Evolutionary conservation across 2,113 vertebrate genomes (phyloP), one percentile per base, ranked within the genome.

Genomic region (Capreolus pygargus): DNA sequence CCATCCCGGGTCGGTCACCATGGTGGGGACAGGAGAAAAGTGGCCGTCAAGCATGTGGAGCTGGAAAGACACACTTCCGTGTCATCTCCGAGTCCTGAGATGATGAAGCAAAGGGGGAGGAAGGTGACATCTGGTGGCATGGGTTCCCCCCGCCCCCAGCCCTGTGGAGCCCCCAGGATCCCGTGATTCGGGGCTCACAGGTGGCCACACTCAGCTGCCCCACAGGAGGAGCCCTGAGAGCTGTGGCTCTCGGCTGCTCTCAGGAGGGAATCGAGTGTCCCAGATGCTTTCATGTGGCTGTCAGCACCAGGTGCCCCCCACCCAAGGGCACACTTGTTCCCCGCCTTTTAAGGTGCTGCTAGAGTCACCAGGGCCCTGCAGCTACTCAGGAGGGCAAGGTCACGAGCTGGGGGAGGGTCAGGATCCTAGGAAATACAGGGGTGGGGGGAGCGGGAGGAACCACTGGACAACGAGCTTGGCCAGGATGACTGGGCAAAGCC

Each of bases 291-390:
- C n/a, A 21, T 3, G 1, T 2, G 21, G 27, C 25, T 27, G 28
- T 16, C 9, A 45, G 11, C 2, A 0, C 12, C 4, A 39, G 6
- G 33, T 13, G 5, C 6, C 16, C 30, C 28, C 28, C 0, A 0
- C 43, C 23, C 36, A 64, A 50, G 6, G 17, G 25, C 8, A 33
- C 39, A 5, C 50, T 30, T 13, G 6, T 30, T 27, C 11, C 23
- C 8, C 3, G 1, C 15, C 55, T 25, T 4, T 16, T 5, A 1
- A 87, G 92, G 16, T 6, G 23, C 50, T 45, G 3, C 13, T 17
- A 7, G 47, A 33, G 27, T 16, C 6, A 8, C 1, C 27, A 78
- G 43, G 8, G 7, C 14, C 43, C 19, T 78, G 76, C 39, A 78
- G 39, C 74, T 78, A 13, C 67, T 70, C 67, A 36, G 67, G n/a